Conservation (phyloP, 2,113 vertebrate species). For the Carassius carassius region DNA sequence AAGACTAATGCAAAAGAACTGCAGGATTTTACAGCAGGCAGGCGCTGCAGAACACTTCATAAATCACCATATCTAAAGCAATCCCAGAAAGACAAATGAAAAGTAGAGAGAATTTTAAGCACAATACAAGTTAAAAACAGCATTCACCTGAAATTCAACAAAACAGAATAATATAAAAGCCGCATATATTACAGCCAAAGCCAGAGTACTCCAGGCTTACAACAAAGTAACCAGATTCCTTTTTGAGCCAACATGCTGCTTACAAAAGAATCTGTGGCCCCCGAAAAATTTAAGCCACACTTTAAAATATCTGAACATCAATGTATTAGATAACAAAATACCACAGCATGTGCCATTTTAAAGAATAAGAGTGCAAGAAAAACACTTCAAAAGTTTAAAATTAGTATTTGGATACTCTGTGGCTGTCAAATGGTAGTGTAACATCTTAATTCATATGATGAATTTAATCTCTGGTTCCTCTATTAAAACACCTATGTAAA, state of each 20-base stretch:
- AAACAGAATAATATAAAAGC: constrained; percentile 16
- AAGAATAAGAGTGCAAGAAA: background rate
- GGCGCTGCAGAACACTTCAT: background rate
- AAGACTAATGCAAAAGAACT: constrained; percentile 3
- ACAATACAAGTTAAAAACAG: constrained; percentile 19
- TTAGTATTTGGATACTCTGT: background rate
- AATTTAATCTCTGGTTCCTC: background rate
- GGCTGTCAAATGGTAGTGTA: background rate
- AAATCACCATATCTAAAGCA: constrained; percentile 22
- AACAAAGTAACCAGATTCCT: background rate
- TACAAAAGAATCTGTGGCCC: background rate
- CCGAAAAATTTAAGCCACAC: background rate
- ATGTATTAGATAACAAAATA: background rate
- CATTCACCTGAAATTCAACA: constrained; percentile 23
- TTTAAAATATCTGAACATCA: background rate
- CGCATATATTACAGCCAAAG: constrained; percentile 13
- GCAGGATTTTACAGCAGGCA: background rate
- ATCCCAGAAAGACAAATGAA: constrained; percentile 19
- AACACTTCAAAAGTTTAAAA: background rate
- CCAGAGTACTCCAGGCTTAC: background rate
- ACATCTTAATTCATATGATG: background rate
- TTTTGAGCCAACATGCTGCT: background rate
- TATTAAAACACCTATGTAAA: background rate
- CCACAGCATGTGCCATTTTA: background rate
- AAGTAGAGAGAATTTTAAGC: background rate